These are phyloP conservation scores for Perdita meconis DNA, from an alignment of 2,888 invertebrate species.

Conservation along the genomic window DNA sequence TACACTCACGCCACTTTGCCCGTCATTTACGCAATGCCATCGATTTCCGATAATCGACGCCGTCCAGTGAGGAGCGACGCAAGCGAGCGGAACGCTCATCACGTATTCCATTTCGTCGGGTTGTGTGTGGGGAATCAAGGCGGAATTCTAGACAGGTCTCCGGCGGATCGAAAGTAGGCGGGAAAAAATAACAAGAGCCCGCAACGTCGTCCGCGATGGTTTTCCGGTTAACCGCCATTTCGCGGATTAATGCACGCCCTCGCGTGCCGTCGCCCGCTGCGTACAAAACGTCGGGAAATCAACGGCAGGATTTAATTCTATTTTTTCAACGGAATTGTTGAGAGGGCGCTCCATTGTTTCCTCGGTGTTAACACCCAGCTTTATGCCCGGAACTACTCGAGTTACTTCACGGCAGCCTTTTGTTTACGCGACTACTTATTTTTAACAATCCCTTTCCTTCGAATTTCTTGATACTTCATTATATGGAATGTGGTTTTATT, in stretches of 20 bases:
- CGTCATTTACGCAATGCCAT: slow-evolving; percentile 71
- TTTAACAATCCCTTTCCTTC: background rate
- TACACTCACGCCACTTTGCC: slow-evolving; percentile 61
- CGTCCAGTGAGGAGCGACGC: slow-evolving; percentile 39
- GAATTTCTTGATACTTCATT: background rate
- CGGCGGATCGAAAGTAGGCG: slow-evolving; percentile 16
- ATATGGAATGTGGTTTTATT: background rate
- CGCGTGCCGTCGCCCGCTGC: background rate
- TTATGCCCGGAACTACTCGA: slow-evolving; percentile 1
- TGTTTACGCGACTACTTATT: background rate
- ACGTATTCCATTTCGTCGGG: slow-evolving; percentile 74
- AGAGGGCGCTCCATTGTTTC: slow-evolving; percentile 23
- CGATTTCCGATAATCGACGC: slow-evolving; percentile 74
- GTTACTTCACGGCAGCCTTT: background rate
- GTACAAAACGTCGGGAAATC: slow-evolving; percentile 3
- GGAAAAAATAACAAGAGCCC: slow-evolving; percentile 44
- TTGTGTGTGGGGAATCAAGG: slow-evolving; percentile 71
- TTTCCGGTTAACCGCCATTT: slow-evolving; percentile 57
- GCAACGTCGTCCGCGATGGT: slow-evolving; percentile 52
- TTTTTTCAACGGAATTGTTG: background rate
- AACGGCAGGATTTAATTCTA: background rate
- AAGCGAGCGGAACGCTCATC: slow-evolving; percentile 73
- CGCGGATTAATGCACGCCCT: slow-evolving; percentile 8
- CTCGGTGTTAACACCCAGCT: slow-evolving; percentile 5
- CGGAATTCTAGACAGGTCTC: slow-evolving; percentile 24